A percentile compares a stretch with the other conserved stretches of the same genome.
These are phyloP conservation scores for Amphibalanus amphitrite DNA, from an alignment of 1,140 invertebrate genomes.

Conservation along the genomic window DNA sequence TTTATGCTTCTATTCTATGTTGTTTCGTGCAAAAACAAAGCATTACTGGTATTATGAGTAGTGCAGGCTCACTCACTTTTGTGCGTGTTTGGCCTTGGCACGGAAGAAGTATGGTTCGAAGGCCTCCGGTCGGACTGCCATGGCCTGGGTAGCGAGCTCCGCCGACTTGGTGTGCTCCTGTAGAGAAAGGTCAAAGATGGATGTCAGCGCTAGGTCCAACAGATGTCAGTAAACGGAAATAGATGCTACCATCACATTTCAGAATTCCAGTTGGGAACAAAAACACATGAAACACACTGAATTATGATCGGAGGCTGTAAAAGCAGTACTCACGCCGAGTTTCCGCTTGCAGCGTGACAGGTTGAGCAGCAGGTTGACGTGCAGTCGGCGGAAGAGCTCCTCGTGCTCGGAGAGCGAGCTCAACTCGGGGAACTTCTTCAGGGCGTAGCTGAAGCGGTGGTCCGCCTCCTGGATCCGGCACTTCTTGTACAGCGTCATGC, in stretches of 20 bases:
- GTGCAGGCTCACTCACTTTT: constrained; percentile 30
- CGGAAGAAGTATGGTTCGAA: constrained; percentile 85
- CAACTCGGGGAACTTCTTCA: constrained; percentile 63
- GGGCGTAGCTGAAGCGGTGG: constrained; percentile 83
- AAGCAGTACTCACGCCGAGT: constrained; percentile 70
- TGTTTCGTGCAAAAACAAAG: constrained; percentile 7
- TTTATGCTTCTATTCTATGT: constrained; percentile 7
- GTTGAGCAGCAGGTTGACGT: constrained; percentile 74
- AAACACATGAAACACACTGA: too few relatives aligned
- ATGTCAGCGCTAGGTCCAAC: too few relatives aligned
- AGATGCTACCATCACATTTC: too few relatives aligned
- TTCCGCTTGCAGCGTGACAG: constrained; percentile 81
- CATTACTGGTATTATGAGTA: constrained; percentile 3
- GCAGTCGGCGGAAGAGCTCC: constrained; percentile 64
- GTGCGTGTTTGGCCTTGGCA: constrained; percentile 63
- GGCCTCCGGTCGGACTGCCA: constrained; percentile 60
- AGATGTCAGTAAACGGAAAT: too few relatives aligned
- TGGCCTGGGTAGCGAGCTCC: constrained; percentile 66
- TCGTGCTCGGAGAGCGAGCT: constrained; percentile 36
- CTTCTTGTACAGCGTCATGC: constrained; percentile 79
- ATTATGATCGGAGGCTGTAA: too few relatives aligned
- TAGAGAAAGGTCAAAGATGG: constrained; percentile 14
- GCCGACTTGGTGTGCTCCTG: constrained; percentile 42
- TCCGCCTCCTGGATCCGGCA: constrained; percentile 76
- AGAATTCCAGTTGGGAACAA: too few relatives aligned